Conservation (phyloP, 2,113 vertebrate genomes). For the Antechinus flavipes region DNA sequence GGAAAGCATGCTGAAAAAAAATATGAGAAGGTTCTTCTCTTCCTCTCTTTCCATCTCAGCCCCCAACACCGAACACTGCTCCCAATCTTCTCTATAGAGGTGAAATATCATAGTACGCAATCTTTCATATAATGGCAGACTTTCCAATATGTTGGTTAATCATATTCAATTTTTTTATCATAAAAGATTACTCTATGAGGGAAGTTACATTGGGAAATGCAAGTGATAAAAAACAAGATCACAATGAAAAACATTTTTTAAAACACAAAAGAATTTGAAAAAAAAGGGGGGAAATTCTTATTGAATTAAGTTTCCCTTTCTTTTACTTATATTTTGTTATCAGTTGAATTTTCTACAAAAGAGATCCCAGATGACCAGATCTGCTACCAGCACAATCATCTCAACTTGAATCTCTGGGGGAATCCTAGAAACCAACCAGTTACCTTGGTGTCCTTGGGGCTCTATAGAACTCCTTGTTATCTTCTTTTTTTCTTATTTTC, state of each 20-base stretch:
- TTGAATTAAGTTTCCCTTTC: background rate
- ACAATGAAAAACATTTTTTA: background rate
- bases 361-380: background rate
- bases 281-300: background rate
- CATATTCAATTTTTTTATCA: background rate
- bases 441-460: background rate
- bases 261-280: background rate
- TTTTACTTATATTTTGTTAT: background rate
- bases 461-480: background rate
- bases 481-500: background rate
- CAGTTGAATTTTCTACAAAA: background rate
- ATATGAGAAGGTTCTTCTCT: background rate
- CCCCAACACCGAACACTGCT: no score
- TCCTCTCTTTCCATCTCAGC: no score
- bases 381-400: background rate
- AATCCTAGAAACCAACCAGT: background rate
- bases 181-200: background rate
- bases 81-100: background rate
- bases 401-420: background rate
- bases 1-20: background rate
- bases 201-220: background rate
- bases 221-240: background rate
- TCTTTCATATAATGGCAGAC: background rate
- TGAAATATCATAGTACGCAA: background rate
- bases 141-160: background rate